These are phyloP conservation scores for Pheosia gnoma DNA, from an alignment of 2,888 invertebrate species.

Conservation along the genomic window DNA sequence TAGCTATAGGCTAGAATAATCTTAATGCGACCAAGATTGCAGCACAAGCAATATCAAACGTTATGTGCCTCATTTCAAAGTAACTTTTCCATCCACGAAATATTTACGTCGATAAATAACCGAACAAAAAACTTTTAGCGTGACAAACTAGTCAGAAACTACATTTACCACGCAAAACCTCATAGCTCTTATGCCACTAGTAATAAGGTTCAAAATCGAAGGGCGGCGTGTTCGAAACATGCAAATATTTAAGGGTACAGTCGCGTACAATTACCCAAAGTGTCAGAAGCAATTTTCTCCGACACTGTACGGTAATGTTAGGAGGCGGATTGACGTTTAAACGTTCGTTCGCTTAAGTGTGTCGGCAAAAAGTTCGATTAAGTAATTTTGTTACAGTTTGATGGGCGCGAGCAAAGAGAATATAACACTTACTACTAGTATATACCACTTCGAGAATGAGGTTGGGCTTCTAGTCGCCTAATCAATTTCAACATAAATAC, in stretches of 20 bases:
- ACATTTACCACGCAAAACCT: not conserved
- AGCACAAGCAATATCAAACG: no score
- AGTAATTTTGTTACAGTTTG: conserved; percentile 4
- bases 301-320: conserved; percentile 5
- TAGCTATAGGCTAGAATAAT: no score
- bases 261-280: conserved; percentile 5
- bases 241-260: conserved; percentile 1
- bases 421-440: no score
- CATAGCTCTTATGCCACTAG: not conserved
- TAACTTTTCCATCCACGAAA: conserved; percentile 7
- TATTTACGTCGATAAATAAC: conserved; percentile 3
- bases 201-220: not conserved
- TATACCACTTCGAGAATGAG: no score
- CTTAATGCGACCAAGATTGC: no score
- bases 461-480: not conserved
- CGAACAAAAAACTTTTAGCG: conserved; percentile 3
- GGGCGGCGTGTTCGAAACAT: not conserved
- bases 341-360: conserved; percentile 5
- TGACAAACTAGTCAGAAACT: conserved; percentile 2
- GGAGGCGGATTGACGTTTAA: conserved; percentile 3
- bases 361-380: conserved; percentile 6
- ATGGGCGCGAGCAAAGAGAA: not conserved
- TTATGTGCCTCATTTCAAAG: not conserved
- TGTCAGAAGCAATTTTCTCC: conserved; percentile 5
- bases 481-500: not conserved